Base-by-base conservation (phyloP, 2,797 vertebrate species). In the Propithecus deckenii region DNA sequence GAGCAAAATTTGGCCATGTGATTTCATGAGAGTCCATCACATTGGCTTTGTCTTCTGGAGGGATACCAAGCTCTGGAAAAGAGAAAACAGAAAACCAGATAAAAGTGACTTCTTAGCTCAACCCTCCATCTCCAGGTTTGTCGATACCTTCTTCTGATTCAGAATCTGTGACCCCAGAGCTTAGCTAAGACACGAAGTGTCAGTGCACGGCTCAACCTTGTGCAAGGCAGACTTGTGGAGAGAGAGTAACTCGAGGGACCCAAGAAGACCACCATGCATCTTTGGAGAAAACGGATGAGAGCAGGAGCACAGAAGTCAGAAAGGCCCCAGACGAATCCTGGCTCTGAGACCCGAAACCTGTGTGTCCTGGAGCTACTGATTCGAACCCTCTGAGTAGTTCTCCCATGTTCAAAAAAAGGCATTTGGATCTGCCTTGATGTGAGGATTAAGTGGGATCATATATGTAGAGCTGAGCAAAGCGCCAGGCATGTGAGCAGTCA, bases 241-340 rank as follows among this genome's bases (percentile, higher is more conserved):
- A 35, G 59, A 20, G 25, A 50, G 25, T 5, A 41, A 22, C 0
- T 10, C 0, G 2, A 61, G 20, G 28, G 52, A 23, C 2, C 4
- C 25, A 13, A 50, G 50, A 35, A 75, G n/a, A 28, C 17, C 10
- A 25, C 30, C 7, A 71, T 38, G 59, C 43, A 17, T 32, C 76
- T 20, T 35, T 57, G 28, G 12, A 81, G 25, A 65, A 87, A 87
- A 30, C 18, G 9, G 2, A 20, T 55, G 14, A 76, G 2, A 14
- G 13, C 17, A 25, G 20, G 14, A 3, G 0, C 23, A 5, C 0
- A 13, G 41, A 13, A 30, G 2, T 59, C 43, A 30, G 18, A 23
- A 63, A n/a, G 12, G 0, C 4, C 15, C 5, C 1, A 48, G 20
- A 35, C 41, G 46, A 59, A 30, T 61, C 22, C 46, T 14, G 74